phyloP scores from a whole-genome alignment of 2,797 vertebrate genomes.

The Staurois parvus region DNA sequence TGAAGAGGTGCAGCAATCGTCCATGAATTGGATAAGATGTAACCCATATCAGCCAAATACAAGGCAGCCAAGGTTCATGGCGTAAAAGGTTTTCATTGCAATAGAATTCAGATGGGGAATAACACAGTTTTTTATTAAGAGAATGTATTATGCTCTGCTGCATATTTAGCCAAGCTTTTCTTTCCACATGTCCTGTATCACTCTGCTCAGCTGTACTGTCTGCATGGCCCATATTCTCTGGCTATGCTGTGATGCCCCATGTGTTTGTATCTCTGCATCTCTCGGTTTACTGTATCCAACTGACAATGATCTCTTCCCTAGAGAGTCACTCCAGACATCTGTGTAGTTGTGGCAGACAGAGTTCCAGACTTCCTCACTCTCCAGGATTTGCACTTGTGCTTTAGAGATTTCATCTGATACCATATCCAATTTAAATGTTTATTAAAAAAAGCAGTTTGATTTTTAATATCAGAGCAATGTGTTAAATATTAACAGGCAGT shows the following conservation, averaged over 20 bases:
- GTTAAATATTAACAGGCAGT: conserved; percentile 1
- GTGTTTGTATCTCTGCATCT: background rate
- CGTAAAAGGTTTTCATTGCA: background rate
- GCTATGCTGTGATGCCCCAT: background rate
- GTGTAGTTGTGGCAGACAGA: background rate
- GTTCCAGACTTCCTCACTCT: background rate
- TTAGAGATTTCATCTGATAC: background rate
- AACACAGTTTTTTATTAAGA: background rate
- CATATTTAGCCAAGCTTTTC: background rate
- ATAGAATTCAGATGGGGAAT: background rate
- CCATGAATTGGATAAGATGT: background rate
- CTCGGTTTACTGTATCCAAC: conserved; percentile 5
- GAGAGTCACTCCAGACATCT: conserved; percentile 30
- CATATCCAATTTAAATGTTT: background rate
- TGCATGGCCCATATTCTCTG: background rate
- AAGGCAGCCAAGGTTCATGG: conserved; percentile 2
- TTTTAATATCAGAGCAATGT: background rate
- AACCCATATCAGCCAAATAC: background rate
- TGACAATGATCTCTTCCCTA: conserved; percentile 5
- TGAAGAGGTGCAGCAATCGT: background rate
- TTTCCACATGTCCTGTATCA: background rate
- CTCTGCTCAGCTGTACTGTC: background rate
- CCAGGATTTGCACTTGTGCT: background rate
- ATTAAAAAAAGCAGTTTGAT: background rate
- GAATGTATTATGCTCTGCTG: background rate